Conservation (phyloP, 2,888 invertebrate species). For the Tolmerus cingulatus region DNA sequence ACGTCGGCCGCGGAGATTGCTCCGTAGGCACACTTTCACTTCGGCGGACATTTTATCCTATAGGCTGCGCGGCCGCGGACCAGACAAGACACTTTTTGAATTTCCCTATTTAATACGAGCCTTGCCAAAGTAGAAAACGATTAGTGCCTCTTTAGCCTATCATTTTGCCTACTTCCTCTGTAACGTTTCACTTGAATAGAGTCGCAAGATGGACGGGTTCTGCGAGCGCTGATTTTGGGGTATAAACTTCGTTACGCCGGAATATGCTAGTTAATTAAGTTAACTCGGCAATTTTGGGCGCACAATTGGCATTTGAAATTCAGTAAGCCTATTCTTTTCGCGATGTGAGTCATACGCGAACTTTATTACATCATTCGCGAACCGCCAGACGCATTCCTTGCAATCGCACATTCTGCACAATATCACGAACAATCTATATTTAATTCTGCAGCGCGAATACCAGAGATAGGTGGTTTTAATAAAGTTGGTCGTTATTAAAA, state of each 20-base stretch:
- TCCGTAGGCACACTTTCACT: conserved; percentile 1
- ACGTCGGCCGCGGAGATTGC: not conserved
- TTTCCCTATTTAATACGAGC: not conserved
- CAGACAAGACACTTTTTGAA: not conserved
- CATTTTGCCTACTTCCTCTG: not conserved
- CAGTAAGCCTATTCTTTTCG: not conserved
- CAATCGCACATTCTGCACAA: not conserved
- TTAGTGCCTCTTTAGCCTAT: not conserved
- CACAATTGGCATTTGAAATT: not conserved
- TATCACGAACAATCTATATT: conserved; percentile 3
- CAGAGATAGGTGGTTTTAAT: not conserved
- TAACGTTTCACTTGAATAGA: conserved; percentile 7
- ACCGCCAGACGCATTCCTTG: not conserved
- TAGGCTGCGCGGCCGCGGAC: not conserved
- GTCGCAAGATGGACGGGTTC: not conserved
- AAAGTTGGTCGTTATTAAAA: not conserved
- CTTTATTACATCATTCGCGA: conserved; percentile 14
- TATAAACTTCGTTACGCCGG: not conserved
- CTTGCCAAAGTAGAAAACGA: conserved; percentile 9
- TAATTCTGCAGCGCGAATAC: not conserved
- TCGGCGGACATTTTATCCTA: not conserved
- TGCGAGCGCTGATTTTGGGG: not conserved
- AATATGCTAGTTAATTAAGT: not conserved
- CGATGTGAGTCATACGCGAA: not conserved
- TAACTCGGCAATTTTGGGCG: not conserved